A percentile compares a stretch with the other conserved stretches of the same genome.
phyloP scores from a whole-genome alignment of 2,113 vertebrate genomes.

The Stegostoma tigrinum region DNA sequence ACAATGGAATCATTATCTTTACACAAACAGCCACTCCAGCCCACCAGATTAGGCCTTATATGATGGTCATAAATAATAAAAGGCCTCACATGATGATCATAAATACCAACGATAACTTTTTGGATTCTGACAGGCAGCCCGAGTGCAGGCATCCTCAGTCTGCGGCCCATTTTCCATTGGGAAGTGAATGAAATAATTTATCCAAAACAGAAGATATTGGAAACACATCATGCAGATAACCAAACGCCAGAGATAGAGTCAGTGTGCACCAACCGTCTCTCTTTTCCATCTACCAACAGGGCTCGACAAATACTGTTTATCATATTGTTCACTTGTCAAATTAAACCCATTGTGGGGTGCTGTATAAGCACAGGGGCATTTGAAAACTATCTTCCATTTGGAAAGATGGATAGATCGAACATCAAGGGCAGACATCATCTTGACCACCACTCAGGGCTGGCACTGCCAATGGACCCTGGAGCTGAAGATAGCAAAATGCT shows the following conservation, averaged over 20 bases:
- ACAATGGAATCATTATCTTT: background rate
- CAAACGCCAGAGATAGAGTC: background rate
- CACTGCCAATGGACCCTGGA: too few species aligned
- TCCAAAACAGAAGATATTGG: too few species aligned
- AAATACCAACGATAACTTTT: too few species aligned
- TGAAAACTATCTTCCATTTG: background rate
- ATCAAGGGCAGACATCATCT: background rate
- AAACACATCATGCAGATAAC: too few species aligned
- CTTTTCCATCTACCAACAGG: background rate
- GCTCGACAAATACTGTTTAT: background rate
- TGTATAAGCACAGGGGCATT: background rate
- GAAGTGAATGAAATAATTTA: too few species aligned
- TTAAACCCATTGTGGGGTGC: background rate
- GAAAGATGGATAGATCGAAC: background rate
- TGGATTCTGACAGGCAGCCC: too few species aligned
- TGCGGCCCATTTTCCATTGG: too few species aligned
- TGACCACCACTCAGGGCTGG: background rate
- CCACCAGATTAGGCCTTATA: too few species aligned
- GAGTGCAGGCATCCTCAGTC: too few species aligned
- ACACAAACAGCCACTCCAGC: background rate
- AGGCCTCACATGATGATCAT: too few species aligned
- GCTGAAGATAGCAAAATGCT: too few species aligned
- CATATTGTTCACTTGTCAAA: background rate
- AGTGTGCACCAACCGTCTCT: background rate
- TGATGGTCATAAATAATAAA: too few species aligned